phyloP scores from a whole-genome alignment of 1,140 invertebrate species.

The Stenopsyche tienmushanensis region DNA sequence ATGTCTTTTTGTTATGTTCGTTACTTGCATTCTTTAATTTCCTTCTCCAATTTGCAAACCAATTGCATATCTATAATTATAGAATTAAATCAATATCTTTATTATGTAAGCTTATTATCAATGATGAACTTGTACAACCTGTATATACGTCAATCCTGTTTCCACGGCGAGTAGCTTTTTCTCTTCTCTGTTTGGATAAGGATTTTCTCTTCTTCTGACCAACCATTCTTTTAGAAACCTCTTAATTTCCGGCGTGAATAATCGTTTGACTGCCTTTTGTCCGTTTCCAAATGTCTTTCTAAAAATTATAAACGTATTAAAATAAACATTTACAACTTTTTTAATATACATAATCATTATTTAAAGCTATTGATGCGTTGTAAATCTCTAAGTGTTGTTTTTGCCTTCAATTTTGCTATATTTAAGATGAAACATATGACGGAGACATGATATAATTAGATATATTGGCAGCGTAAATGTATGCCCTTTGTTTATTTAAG shows the following conservation, averaged over 20 bases:
- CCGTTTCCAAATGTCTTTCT: conserved; percentile 59
- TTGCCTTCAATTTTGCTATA: not conserved
- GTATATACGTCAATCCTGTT: conserved; percentile 70
- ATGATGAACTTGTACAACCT: conserved; percentile 50
- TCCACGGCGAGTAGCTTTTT: conserved; percentile 67
- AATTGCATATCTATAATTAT: conserved; percentile 66
- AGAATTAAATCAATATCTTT: not conserved
- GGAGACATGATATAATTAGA: no score
- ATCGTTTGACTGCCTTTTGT: conserved; percentile 62
- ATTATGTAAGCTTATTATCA: not conserved
- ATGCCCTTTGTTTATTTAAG: no score
- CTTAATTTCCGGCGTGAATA: conserved; percentile 75
- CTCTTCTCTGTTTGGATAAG: conserved; percentile 71
- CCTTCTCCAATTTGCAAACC: conserved; percentile 75
- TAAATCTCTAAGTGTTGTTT: not conserved
- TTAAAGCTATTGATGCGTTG: no score
- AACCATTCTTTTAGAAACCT: conserved; percentile 71
- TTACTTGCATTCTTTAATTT: conserved; percentile 70
- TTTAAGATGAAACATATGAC: no score
- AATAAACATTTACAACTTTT: no score
- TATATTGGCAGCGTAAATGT: no score
- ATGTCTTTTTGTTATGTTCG: conserved; percentile 64
- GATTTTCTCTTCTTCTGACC: conserved; percentile 67
- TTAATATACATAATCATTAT: not conserved
- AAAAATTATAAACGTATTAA: conserved; percentile 22